These are phyloP conservation scores for Ormia ochracea DNA, from an alignment of 2,888 invertebrate genomes.

Conservation along the genomic window DNA sequence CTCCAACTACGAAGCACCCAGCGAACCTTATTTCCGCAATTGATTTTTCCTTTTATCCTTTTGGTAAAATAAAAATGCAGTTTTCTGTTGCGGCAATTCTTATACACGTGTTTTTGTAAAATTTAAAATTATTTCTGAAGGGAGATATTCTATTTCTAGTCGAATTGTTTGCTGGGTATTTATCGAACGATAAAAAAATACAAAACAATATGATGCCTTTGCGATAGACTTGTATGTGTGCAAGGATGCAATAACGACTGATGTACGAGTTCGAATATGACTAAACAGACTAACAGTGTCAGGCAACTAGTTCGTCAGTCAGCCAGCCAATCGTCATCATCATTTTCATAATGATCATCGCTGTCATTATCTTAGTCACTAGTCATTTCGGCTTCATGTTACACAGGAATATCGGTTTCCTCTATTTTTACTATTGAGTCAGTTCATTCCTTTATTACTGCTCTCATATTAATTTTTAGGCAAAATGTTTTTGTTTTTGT, in stretches of 20 bases:
- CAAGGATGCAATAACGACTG: constrained; percentile 47
- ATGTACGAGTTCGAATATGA: constrained; percentile 4
- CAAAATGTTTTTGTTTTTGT: constrained; percentile 10
- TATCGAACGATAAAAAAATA: neutral
- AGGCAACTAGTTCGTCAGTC: neutral
- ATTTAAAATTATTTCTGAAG: too few relatives aligned
- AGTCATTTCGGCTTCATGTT: constrained; percentile 33
- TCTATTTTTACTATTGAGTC: neutral
- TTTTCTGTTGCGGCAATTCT: too few relatives aligned
- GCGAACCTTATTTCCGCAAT: too few relatives aligned
- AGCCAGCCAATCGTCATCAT: neutral
- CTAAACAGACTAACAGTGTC: neutral
- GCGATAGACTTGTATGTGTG: constrained; percentile 6
- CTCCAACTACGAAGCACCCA: constrained; percentile 22
- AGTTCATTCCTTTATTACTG: constrained; percentile 19
- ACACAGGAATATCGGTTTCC: constrained; percentile 29
- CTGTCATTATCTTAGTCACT: neutral
- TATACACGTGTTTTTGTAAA: too few relatives aligned
- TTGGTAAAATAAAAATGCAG: neutral
- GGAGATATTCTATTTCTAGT: too few relatives aligned
- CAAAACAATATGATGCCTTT: neutral
- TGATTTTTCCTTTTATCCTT: too few relatives aligned
- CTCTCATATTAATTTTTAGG: neutral
- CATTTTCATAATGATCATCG: neutral
- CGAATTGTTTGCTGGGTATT: neutral